Base-by-base conservation (phyloP, 2,888 invertebrate genomes). In the Agrotis ipsilon region DNA sequence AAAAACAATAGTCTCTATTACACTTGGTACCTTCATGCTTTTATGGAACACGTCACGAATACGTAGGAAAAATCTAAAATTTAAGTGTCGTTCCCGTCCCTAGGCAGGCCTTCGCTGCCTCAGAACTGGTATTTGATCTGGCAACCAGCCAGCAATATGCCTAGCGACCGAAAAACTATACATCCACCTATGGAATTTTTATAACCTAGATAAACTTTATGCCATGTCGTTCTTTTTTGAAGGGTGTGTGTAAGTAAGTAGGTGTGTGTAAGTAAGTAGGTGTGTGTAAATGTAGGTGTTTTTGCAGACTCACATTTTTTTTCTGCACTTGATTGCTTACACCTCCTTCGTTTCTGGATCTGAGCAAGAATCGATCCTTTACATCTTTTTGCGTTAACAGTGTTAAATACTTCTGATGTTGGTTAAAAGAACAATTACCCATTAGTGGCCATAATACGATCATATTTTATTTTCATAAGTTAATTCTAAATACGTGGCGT, bases 91-190 rank as follows among this genome's bases (percentile, higher is more conserved):
- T 82, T 83, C 88, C 87, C 89, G 90, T 92, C 86, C 83, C 88
- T 72, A 75, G 81, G 73, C 86, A 82, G 76, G 78, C 87, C 84
- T 84, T 81, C 86, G 87, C 87, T 88, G 86, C 71, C 73, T 87
- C 86, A 86, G 85, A 87, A 86, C 86, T 86, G 86, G 87, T 89
- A 93, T 94, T 93, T 91, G 91, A 89, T 88, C 92, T 95, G 94
- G 95, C 94, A 85, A 45, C 49, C 63, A 45, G 92, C 94, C 94
- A 94, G 92, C 90, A 91, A 92, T 93, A 92, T 92, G 92, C 90
- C 91, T 87, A 89, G 88, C 86, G 86, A 88, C 87, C 88, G 85
- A 86, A 92, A 90, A 92, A 92, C 91, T 92, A 90, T 89, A 88
- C 92, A 91, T 86, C 82, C 85, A 89, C 85, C 80, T 86, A 87